Percentiles rank a stretch among this genome's conserved stretches.
These are phyloP conservation scores for Microtus montanus DNA, from an alignment of 2,113 vertebrate genomes.

Conservation along the genomic window DNA sequence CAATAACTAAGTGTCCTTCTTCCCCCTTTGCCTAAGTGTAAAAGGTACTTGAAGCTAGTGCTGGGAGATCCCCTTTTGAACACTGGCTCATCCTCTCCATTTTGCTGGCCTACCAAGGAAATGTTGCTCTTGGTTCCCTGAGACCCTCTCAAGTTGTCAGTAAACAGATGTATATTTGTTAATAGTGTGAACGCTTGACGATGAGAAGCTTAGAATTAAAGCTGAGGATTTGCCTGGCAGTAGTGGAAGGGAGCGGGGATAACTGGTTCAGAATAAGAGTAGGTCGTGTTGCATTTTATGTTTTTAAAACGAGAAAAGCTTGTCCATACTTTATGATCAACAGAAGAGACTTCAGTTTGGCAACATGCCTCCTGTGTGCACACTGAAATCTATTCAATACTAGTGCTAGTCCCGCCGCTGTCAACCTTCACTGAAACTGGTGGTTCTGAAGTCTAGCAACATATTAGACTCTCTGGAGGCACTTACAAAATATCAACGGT, in stretches of 20 bases:
- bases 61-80: neutral
- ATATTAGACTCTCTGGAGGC: neutral
- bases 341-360: neutral
- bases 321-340: neutral
- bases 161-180: neutral
- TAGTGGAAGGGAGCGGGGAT: neutral
- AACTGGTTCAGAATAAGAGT: neutral
- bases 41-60: neutral
- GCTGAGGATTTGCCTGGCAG: neutral
- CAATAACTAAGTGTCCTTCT: neutral
- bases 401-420: rapidly evolving
- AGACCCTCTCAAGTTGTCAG: neutral
- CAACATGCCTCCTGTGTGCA: neutral
- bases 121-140: neutral
- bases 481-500: neutral
- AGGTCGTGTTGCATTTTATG: neutral
- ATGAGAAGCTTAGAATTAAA: neutral
- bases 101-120: neutral
- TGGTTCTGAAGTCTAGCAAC: neutral
- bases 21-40: neutral
- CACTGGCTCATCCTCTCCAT: neutral
- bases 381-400: neutral
- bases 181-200: neutral
- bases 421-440: neutral
- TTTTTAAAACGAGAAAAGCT: slow-evolving; percentile 28